Evolutionary conservation across 2,797 vertebrate species (phyloP).

Genomic region (Gallinago solitaria): DNA sequence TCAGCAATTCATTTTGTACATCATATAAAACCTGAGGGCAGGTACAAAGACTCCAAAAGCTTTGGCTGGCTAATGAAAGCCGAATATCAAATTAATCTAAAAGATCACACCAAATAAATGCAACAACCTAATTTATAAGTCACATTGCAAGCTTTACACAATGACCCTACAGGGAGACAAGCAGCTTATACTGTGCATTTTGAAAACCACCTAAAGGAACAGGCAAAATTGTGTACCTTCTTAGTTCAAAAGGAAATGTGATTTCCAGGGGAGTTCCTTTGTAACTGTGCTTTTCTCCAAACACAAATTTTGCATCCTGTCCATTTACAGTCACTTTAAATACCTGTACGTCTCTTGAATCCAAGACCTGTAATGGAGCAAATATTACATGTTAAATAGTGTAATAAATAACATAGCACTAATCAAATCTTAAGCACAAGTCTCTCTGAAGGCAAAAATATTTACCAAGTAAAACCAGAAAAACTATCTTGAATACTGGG

Average conservation of each 20-base stretch:
- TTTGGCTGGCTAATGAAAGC: background rate
- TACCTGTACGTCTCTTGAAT: constrained; percentile 88
- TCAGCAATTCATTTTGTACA: background rate
- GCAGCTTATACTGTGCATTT: background rate
- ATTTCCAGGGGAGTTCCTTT: constrained; percentile 91
- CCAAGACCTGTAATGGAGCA: constrained; percentile 83
- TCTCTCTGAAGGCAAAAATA: background rate
- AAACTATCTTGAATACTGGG: background rate
- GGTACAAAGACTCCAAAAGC: background rate
- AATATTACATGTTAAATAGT: background rate
- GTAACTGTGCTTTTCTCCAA: constrained; percentile 88
- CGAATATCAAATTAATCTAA: background rate
- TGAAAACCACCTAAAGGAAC: background rate
- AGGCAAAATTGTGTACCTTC: constrained; percentile 78
- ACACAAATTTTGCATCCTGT: constrained; percentile 81
- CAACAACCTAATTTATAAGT: background rate
- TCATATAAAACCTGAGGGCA: accelerated
- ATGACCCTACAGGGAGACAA: background rate
- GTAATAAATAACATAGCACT: background rate
- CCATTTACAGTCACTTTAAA: constrained; percentile 84
- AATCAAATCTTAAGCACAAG: background rate
- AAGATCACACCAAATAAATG: background rate
- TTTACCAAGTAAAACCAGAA: background rate
- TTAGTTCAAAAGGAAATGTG: constrained; percentile 85
- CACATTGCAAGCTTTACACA: background rate